Conservation (phyloP, 2,797 vertebrate species). For the Pitangus sulphuratus region DNA sequence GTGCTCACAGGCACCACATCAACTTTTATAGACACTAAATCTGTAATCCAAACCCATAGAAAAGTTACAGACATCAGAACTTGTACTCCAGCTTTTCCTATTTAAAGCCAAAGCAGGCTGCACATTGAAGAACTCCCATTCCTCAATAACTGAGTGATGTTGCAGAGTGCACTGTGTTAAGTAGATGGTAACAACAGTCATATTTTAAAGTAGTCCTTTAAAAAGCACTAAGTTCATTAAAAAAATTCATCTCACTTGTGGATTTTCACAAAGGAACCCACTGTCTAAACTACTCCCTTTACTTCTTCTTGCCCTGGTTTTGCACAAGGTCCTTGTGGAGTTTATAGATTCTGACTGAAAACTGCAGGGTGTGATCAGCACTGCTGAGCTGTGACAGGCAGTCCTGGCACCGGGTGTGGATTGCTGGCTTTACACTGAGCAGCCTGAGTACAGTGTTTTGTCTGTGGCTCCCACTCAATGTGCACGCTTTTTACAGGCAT, state of each 20-base stretch:
- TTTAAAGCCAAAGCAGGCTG: not conserved
- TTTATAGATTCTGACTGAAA: not conserved
- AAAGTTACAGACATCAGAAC: not conserved
- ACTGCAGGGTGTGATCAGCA: not conserved
- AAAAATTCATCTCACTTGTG: not conserved
- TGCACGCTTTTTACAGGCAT: not conserved
- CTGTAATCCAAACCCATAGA: not conserved
- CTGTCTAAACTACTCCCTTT: not conserved
- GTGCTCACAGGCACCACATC: not conserved
- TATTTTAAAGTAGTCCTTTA: not conserved
- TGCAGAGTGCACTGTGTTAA: not conserved
- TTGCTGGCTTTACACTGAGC: not conserved
- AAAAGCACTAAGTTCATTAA: not conserved
- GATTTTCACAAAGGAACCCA: not conserved
- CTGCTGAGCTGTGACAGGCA: not conserved
- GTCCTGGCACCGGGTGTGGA: not conserved
- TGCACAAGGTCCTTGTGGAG: not conserved
- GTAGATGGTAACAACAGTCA: not conserved
- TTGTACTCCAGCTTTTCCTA: not conserved
- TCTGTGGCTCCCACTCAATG: rapidly evolving
- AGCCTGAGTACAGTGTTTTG: not conserved
- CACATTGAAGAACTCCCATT: not conserved
- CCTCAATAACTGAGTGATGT: not conserved
- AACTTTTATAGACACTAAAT: not conserved
- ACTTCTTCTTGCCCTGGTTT: not conserved